These are phyloP conservation scores for Macrosteles quadrilineatus DNA, from an alignment of 1,140 invertebrate genomes.

Conservation along the genomic window DNA sequence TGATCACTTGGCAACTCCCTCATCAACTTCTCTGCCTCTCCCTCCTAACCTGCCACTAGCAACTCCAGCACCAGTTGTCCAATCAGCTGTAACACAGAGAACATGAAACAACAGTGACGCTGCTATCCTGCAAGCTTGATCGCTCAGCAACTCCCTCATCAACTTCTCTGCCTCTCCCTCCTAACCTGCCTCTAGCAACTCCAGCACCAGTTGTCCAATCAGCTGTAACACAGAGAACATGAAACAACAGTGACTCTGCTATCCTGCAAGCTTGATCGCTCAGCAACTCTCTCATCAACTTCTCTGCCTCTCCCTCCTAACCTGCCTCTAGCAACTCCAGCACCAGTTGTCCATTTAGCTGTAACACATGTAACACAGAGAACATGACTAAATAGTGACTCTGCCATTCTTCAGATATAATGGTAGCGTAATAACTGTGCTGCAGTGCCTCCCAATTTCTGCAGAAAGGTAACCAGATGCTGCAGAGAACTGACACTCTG, in stretches of 20 bases:
- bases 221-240: too few species aligned
- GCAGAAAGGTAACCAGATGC: neutral
- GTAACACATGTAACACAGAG: neutral
- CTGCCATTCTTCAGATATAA: too few species aligned
- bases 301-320: neutral
- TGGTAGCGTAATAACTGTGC: slow-evolving; percentile 42
- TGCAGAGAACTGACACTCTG: neutral
- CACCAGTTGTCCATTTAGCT: slow-evolving; percentile 16
- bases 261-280: slow-evolving; percentile 4
- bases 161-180: neutral
- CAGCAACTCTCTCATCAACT: neutral
- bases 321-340: slow-evolving; percentile 12
- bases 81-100: neutral
- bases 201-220: slow-evolving; percentile 3
- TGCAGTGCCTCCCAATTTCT: neutral
- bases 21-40: neutral
- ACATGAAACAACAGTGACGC: neutral
- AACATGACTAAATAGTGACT: too few species aligned
- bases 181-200: slow-evolving; percentile 10
- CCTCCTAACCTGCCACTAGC: neutral
- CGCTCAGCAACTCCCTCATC: neutral
- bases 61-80: too few species aligned
- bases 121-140: slow-evolving; percentile 10
- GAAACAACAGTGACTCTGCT: neutral
- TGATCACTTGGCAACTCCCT: slow-evolving; percentile 43